A percentile compares a stretch with the other conserved stretches of the same genome.
These are phyloP conservation scores for Hyperoplus immaculatus DNA, from an alignment of 2,797 vertebrate genomes.

Conservation along the genomic window DNA sequence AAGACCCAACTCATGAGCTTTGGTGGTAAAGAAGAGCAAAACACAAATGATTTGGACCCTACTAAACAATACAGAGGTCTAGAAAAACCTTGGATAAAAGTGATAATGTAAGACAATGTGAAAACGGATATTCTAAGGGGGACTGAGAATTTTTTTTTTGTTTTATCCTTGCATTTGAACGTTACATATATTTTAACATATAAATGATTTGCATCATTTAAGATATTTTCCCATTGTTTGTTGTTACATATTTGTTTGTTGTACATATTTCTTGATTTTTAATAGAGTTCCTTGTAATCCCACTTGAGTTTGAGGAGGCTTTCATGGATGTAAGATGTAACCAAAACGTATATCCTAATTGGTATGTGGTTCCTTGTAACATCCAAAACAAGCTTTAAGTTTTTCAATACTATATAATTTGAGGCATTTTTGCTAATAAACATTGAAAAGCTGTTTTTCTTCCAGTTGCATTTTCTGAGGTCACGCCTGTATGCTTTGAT, in stretches of 20 bases:
- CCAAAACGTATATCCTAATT: not conserved
- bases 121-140: not conserved
- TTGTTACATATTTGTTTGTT: not conserved
- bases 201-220: not conserved
- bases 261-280: not conserved
- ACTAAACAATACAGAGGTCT: not conserved
- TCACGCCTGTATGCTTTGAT: not conserved
- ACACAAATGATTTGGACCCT: not conserved
- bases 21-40: not conserved
- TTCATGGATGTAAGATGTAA: not conserved
- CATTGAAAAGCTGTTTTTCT: not conserved
- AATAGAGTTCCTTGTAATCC: not conserved
- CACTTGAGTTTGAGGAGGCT: not conserved
- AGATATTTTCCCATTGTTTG: not conserved
- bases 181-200: not conserved
- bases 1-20: not conserved
- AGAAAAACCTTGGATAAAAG: not conserved
- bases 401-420: not conserved
- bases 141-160: not conserved
- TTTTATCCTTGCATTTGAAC: conserved; percentile 5
- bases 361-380: not conserved
- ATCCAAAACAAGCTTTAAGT: not conserved
- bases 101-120: not conserved
- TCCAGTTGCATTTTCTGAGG: not conserved
- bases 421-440: conserved; percentile 36